A percentile compares a stretch with the other conserved stretches of the same genome.
Conservation (phyloP, 2,888 invertebrate genomes). For the Drosophila cognata region DNA sequence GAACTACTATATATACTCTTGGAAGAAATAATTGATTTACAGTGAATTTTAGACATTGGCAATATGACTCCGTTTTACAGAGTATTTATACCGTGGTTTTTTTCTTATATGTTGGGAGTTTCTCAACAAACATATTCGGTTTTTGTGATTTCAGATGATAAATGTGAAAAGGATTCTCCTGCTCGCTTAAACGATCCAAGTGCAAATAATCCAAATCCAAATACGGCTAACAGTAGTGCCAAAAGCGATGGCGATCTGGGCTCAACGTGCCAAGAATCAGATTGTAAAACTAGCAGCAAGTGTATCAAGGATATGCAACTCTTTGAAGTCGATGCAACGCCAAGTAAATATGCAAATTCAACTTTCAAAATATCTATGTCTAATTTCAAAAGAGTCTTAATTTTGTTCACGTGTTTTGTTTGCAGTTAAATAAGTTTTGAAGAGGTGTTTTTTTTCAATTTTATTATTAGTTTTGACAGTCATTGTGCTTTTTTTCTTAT, state of each 20-base stretch:
- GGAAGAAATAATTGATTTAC: background rate
- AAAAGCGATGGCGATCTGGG: slow-evolving; percentile 24
- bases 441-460: rapidly evolving
- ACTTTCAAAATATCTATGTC: background rate
- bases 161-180: slow-evolving; percentile 26
- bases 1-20: background rate
- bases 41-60: background rate
- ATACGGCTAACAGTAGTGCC: slow-evolving; percentile 9
- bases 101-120: background rate
- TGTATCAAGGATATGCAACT: slow-evolving; percentile 28
- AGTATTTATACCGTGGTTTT: background rate
- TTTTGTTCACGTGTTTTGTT: background rate
- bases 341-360: slow-evolving; percentile 41
- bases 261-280: slow-evolving; percentile 31
- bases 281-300: slow-evolving; percentile 30
- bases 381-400: background rate
- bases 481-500: background rate
- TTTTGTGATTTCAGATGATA: slow-evolving; percentile 36
- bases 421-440: background rate
- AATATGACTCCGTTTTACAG: background rate
- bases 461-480: background rate
- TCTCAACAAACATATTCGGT: background rate
- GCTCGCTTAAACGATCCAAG: slow-evolving; percentile 22
- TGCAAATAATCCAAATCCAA: slow-evolving; percentile 2
- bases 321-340: slow-evolving; percentile 37